These are phyloP conservation scores for Sebastes steindachneri DNA, from an alignment of 2,797 vertebrate species.

Conservation along the genomic window DNA sequence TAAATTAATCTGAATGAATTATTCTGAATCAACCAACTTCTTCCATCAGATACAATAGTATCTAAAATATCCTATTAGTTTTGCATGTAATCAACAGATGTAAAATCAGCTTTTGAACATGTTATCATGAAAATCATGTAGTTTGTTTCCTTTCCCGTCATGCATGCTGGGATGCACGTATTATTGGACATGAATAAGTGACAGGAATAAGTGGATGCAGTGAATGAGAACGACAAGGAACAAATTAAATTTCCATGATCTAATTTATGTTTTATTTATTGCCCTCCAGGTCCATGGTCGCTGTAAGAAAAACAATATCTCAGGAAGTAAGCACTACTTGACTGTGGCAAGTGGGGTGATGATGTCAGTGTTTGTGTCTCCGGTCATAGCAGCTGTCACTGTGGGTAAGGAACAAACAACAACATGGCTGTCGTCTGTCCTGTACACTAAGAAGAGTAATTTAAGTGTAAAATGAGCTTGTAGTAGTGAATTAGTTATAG, in stretches of 20 bases:
- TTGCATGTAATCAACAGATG: not conserved
- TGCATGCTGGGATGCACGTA: not conserved
- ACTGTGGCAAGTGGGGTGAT: slow-evolving; percentile 90
- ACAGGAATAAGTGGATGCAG: not conserved
- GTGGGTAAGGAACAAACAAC: slow-evolving; percentile 84
- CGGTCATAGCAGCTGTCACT: slow-evolving; percentile 89
- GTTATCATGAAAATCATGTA: not conserved
- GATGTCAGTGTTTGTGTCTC: slow-evolving; percentile 90
- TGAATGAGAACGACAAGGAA: slow-evolving; percentile 5
- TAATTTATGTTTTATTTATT: slow-evolving; percentile 47
- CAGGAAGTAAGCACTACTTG: slow-evolving; percentile 91
- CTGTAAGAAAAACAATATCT: slow-evolving; percentile 91
- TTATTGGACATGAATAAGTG: slow-evolving; percentile 6
- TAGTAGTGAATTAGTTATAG: not conserved
- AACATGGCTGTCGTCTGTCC: not conserved
- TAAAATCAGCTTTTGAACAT: not conserved
- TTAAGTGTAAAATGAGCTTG: not conserved
- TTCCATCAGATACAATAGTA: not conserved
- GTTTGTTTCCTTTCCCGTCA: not conserved
- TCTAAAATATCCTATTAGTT: not conserved
- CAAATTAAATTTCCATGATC: slow-evolving; percentile 17
- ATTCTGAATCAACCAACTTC: not conserved
- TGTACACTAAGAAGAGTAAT: not conserved
- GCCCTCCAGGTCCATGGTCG: slow-evolving; percentile 87
- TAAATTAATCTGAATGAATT: not conserved